Conservation (phyloP, 2,888 invertebrate genomes). For the Antheraea yamamai region DNA sequence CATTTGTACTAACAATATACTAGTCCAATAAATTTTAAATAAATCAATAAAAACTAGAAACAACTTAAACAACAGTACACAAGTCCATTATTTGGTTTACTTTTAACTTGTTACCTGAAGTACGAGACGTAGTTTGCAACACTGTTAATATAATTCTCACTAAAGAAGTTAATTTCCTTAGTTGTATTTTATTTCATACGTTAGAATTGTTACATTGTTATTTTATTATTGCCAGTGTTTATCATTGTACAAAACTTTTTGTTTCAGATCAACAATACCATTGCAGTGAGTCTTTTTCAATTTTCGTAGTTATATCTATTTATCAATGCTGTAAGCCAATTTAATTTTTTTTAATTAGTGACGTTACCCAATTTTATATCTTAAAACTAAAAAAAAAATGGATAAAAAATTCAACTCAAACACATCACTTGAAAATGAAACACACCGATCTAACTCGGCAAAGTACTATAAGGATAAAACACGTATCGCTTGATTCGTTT, state of each 20-base stretch:
- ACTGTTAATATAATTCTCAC: background rate
- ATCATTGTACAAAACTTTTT: background rate
- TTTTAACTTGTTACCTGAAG: too few species aligned
- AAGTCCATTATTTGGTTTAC: background rate
- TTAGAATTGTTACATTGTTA: background rate
- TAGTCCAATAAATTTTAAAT: too few species aligned
- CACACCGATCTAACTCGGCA: background rate
- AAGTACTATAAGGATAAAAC: constrained; percentile 45
- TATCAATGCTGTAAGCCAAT: background rate
- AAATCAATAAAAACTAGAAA: background rate
- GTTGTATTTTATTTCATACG: background rate
- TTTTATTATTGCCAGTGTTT: background rate
- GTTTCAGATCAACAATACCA: background rate
- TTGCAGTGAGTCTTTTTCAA: background rate
- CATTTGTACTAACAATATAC: too few species aligned
- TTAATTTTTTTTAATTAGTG: background rate
- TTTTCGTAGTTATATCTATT: background rate
- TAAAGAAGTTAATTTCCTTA: background rate
- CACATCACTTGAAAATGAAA: background rate
- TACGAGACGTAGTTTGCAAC: background rate
- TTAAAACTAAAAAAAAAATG: background rate
- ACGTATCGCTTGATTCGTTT: constrained; percentile 52
- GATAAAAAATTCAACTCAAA: background rate
- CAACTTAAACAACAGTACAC: background rate
- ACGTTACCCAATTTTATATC: background rate